phyloP scores from a whole-genome alignment of 92 coral and sea anemone species.

The Virgularia gustaviana region DNA sequence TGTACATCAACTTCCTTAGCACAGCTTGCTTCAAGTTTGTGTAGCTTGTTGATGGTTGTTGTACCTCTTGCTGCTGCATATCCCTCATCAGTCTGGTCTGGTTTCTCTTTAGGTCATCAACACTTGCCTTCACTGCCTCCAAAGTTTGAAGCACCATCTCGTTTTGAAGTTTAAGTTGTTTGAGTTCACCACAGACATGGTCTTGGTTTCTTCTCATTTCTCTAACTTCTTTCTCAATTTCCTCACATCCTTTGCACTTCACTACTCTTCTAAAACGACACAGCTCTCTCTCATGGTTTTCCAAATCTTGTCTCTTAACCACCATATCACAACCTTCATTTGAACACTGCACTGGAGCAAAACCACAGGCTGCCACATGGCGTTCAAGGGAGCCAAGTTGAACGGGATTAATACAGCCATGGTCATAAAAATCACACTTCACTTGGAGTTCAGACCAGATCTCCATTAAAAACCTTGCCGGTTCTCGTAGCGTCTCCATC shows the following conservation, averaged over 20 bases:
- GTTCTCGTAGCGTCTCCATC: too few species aligned
- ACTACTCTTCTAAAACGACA: not conserved
- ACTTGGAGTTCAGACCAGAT: slow-evolving; percentile 68
- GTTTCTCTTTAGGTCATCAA: slow-evolving; percentile 4
- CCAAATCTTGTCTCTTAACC: not conserved
- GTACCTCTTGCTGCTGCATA: not conserved
- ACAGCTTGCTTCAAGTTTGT: not conserved
- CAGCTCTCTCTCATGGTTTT: not conserved
- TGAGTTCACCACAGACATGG: slow-evolving; percentile 2
- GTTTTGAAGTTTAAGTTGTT: not conserved
- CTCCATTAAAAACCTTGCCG: slow-evolving; percentile 51
- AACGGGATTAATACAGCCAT: slow-evolving; percentile 72
- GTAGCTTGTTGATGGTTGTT: not conserved
- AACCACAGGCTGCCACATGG: slow-evolving; percentile 83
- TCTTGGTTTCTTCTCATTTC: not conserved
- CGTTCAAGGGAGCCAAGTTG: slow-evolving; percentile 60
- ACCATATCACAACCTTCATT: slow-evolving; percentile 5
- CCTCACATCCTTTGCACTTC: too few species aligned
- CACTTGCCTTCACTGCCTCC: not conserved
- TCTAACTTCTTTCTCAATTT: too few species aligned
- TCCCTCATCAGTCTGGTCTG: not conserved
- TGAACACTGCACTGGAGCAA: too few species aligned
- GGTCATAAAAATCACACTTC: slow-evolving; percentile 68
- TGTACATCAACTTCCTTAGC: too few species aligned
- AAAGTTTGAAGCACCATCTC: not conserved